Base-by-base conservation (phyloP, 2,113 vertebrate species). In the Lagopus leucura region DNA sequence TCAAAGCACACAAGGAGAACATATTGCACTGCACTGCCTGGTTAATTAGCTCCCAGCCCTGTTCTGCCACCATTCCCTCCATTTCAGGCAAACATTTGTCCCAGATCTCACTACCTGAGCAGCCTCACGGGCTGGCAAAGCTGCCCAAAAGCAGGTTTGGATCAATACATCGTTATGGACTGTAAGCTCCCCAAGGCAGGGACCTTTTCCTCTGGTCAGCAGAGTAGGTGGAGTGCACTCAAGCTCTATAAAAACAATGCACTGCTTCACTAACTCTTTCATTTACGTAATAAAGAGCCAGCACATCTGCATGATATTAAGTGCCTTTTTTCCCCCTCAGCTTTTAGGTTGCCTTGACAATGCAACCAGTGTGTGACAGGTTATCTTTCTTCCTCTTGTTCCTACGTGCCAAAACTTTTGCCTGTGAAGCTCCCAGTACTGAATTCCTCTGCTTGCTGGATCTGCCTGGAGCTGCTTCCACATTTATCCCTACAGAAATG, bases 231-330 rank as follows among this genome's bases (percentile, higher is more conserved):
- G 71, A 42, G 27, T 0, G 3, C 78, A 52, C 17, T 38, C 45
- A 61, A 61, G 50, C 7, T 57, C 61, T 6, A 54, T 13, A 92
- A 93, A 93, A 92, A 65, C 69, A 92, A 74, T 13, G 15, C 30
- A 40, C 7, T 52, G 58, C 81, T 94, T 86, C 80, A 64, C 81
- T 54, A 60, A 64, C 47, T 66, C 74, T 58, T 86, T 63, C 54
- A 72, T 92, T 90, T 95, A 70, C 58, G 63, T 50, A 88, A 94
- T 25, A 66, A 84, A 63, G 38, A 71, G 83, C 83, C 88, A 94
- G 82, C 72, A 86, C 92, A 92, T 95, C 85, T 96, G 89, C 40
- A 90, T 73, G 73, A 64, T n/a, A 88, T 92, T 92, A 89, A 90
- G 82, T 14, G 20, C n/a, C 40, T 18, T 42, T 43, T 11, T 2